phyloP scores from a whole-genome alignment of 2,888 invertebrate genomes.

The Nomada goodeniana region DNA sequence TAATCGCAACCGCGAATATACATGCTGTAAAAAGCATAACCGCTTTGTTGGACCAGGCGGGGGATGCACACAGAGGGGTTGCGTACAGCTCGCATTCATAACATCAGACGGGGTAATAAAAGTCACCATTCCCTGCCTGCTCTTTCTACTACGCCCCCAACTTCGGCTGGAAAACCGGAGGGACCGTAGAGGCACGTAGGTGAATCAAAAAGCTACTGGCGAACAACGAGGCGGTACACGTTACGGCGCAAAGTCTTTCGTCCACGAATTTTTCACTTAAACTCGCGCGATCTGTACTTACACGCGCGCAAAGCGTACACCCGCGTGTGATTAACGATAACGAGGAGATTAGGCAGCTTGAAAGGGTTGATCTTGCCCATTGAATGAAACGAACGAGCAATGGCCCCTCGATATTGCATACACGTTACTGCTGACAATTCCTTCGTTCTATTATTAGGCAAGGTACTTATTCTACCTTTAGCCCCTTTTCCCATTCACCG shows the following conservation, averaged over 20 bases:
- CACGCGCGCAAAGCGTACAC: neutral
- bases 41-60: slow-evolving; percentile 64
- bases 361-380: neutral
- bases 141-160: slow-evolving; percentile 49
- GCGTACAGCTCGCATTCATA: slow-evolving; percentile 79
- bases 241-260: slow-evolving; percentile 41
- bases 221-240: slow-evolving; percentile 49
- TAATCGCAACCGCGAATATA: slow-evolving; percentile 71
- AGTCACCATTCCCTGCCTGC: slow-evolving; percentile 75
- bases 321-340: slow-evolving; percentile 7
- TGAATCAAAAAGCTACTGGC: slow-evolving; percentile 74
- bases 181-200: slow-evolving; percentile 66
- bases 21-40: slow-evolving; percentile 76
- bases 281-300: neutral
- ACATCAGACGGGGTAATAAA: slow-evolving; percentile 82
- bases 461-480: neutral
- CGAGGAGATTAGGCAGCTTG: neutral
- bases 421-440: too few species aligned
- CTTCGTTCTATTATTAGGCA: neutral
- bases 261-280: slow-evolving; percentile 24
- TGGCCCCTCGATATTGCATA: too few species aligned
- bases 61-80: slow-evolving; percentile 64
- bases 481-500: too few species aligned
- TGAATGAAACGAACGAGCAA: neutral
- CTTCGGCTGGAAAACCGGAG: slow-evolving; percentile 56